Conservation (phyloP, 2,888 invertebrate species). For the Euplagia quadripunctaria region DNA sequence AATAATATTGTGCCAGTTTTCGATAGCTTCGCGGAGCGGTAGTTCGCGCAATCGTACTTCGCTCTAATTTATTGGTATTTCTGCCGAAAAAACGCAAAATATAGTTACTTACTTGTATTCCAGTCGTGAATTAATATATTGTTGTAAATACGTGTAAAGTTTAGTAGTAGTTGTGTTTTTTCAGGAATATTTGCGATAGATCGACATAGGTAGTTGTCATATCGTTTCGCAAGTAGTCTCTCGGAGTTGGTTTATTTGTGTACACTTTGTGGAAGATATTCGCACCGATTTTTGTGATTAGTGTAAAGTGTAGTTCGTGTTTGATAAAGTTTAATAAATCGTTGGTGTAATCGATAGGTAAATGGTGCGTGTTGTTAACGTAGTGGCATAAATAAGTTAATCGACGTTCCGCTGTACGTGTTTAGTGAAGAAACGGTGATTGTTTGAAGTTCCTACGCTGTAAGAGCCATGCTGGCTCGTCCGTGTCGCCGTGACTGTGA, state of each 20-base stretch:
- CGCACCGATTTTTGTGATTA: slow-evolving; percentile 58
- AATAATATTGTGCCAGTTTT: slow-evolving; percentile 64
- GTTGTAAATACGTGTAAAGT: slow-evolving; percentile 27
- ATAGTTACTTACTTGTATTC: slow-evolving; percentile 37
- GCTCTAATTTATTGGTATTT: slow-evolving; percentile 45
- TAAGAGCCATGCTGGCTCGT: slow-evolving; percentile 70
- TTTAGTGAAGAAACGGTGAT: slow-evolving; percentile 59
- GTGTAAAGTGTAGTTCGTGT: slow-evolving; percentile 50
- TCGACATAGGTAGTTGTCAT: slow-evolving; percentile 80
- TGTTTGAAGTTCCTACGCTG: slow-evolving; percentile 59
- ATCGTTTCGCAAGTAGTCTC: slow-evolving; percentile 81
- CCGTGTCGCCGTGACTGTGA: slow-evolving; percentile 49
- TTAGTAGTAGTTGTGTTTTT: slow-evolving; percentile 28
- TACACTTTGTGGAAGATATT: slow-evolving; percentile 72
- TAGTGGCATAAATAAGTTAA: slow-evolving; percentile 45
- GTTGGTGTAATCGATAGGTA: slow-evolving; percentile 53
- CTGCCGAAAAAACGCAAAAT: slow-evolving; percentile 54
- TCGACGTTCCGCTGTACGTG: slow-evolving; percentile 47
- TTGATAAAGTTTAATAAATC: slow-evolving; percentile 31
- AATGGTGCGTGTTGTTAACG: slow-evolving; percentile 61
- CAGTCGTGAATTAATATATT: slow-evolving; percentile 26
- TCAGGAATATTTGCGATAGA: slow-evolving; percentile 57
- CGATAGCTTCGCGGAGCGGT: slow-evolving; percentile 63
- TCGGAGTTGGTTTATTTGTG: slow-evolving; percentile 81
- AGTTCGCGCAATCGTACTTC: slow-evolving; percentile 40